Evolutionary conservation across 1,140 invertebrate species (phyloP).

Genomic region (Pinna nobilis): DNA sequence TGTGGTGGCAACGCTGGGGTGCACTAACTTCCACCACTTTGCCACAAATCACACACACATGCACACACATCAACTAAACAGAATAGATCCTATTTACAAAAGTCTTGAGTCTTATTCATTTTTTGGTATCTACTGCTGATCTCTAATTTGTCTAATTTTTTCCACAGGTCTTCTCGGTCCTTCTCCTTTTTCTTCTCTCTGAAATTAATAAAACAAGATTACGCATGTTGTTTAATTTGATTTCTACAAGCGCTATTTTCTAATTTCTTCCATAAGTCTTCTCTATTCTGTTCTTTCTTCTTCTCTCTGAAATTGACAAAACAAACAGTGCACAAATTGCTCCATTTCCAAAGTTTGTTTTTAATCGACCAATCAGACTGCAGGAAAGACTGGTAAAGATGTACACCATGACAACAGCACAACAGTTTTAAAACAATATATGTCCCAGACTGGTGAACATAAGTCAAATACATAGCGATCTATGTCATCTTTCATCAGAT

Average conservation of each 20-base stretch:
- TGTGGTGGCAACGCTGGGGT: too few relatives aligned
- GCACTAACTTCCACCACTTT: too few relatives aligned
- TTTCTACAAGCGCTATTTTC: constrained; percentile 30
- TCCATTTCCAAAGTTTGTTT: not conserved
- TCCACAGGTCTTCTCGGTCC: constrained; percentile 74
- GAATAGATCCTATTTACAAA: not conserved
- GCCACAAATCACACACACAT: too few relatives aligned
- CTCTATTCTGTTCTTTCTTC: constrained; percentile 68
- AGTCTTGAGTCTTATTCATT: constrained; percentile 34
- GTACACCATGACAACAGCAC: too few relatives aligned
- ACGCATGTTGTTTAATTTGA: not conserved
- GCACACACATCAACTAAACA: constrained; percentile 16
- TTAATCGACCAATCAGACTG: too few relatives aligned
- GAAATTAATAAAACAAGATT: constrained; percentile 33
- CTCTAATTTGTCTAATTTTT: constrained; percentile 72
- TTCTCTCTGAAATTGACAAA: constrained; percentile 57
- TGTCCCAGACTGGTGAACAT: too few relatives aligned
- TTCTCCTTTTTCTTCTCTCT: constrained; percentile 75
- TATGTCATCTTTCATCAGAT: too few relatives aligned
- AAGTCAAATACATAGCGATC: too few relatives aligned
- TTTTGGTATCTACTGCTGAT: constrained; percentile 66
- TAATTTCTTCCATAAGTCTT: constrained; percentile 69
- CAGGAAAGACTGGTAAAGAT: too few relatives aligned
- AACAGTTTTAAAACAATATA: too few relatives aligned
- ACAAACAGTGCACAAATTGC: not conserved